A percentile compares a stretch with the other conserved stretches of the same genome.
Conservation (phyloP, 2,113 vertebrate species). For the Hippoglossus stenolepis region DNA sequence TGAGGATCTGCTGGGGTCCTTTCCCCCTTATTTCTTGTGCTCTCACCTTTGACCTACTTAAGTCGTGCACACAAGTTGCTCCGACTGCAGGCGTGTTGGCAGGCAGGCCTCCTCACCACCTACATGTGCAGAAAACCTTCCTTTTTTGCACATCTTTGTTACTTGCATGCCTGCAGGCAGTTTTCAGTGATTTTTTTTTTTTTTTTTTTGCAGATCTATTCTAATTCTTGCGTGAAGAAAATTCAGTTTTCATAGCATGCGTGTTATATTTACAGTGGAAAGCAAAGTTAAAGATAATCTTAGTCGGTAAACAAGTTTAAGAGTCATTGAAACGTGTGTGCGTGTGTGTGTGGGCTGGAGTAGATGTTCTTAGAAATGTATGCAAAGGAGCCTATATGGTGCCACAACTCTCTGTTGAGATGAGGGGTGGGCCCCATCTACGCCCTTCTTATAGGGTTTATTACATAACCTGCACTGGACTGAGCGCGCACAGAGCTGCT, state of each 20-base stretch:
- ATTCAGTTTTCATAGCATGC: too few species aligned
- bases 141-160: too few species aligned
- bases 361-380: conserved; percentile 10
- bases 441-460: conserved; percentile 42
- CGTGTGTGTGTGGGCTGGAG: neutral
- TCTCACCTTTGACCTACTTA: conserved; percentile 79
- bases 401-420: neutral
- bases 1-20: neutral
- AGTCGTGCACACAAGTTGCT: neutral
- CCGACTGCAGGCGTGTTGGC: neutral
- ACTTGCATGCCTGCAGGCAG: too few species aligned
- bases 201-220: too few species aligned
- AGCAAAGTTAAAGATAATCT: too few species aligned
- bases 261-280: too few species aligned
- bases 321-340: neutral
- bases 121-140: too few species aligned
- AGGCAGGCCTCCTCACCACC: neutral
- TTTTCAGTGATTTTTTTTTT: too few species aligned
- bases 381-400: neutral
- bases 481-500: conserved; percentile 53
- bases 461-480: conserved; percentile 70
- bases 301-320: neutral
- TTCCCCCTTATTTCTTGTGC: conserved; percentile 20
- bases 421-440: conserved; percentile 22
- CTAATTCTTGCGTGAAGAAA: neutral